Conservation (phyloP, 2,888 invertebrate genomes). For the Erannis defoliaria region DNA sequence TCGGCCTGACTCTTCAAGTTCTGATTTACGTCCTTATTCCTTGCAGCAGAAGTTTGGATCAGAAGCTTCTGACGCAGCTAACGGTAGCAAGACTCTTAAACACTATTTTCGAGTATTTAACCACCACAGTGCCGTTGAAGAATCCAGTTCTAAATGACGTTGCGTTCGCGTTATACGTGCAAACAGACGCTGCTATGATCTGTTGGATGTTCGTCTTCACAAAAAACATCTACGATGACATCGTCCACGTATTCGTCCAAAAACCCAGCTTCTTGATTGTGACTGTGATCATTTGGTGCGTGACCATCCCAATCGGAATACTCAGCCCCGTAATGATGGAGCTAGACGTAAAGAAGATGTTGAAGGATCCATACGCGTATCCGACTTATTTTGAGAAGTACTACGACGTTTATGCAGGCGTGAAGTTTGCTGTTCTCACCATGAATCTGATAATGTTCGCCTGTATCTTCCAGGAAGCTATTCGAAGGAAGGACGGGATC, state of each 20-base stretch:
- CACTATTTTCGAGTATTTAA: conserved; percentile 56
- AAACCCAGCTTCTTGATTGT: conserved; percentile 50
- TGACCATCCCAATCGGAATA: conserved; percentile 59
- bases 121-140: conserved; percentile 29
- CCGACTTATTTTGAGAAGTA: conserved; percentile 31
- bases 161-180: conserved; percentile 53
- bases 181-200: conserved; percentile 63
- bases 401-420: conserved; percentile 53
- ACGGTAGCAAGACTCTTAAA: conserved; percentile 61
- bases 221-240: conserved; percentile 70
- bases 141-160: not conserved
- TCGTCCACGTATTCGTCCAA: conserved; percentile 61
- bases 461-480: conserved; percentile 59
- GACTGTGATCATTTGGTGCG: conserved; percentile 56
- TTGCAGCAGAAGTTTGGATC: conserved; percentile 63
- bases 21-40: conserved; percentile 52
- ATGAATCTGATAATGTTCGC: conserved; percentile 62
- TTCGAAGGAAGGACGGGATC: conserved; percentile 15
- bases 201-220: conserved; percentile 72
- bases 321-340: conserved; percentile 42
- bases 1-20: conserved; percentile 58
- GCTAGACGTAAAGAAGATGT: not conserved
- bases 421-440: conserved; percentile 61
- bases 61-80: conserved; percentile 63
- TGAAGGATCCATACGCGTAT: not conserved